A percentile compares a stretch with the other conserved stretches of the same genome.
Evolutionary conservation across 2,888 invertebrate genomes (phyloP).

Genomic region (Coleophora flavipennella): DNA sequence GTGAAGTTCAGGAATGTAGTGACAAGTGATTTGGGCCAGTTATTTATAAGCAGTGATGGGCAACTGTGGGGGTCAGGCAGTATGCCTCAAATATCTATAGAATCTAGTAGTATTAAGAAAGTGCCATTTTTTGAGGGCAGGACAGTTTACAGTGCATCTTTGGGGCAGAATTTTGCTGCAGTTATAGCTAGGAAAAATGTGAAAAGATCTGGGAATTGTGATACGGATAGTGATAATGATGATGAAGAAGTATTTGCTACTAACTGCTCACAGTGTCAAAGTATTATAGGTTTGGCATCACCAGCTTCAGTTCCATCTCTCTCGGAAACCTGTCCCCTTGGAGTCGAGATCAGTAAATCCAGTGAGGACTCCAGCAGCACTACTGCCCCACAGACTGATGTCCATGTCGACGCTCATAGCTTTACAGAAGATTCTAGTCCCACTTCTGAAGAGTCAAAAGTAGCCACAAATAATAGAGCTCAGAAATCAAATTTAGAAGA

Average conservation of each 20-base stretch:
- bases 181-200: conserved; percentile 78
- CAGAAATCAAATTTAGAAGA: conserved; percentile 36
- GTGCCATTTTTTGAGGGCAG: conserved; percentile 79
- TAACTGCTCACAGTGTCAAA: conserved; percentile 77
- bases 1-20: conserved; percentile 76
- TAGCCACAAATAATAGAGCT: conserved; percentile 52
- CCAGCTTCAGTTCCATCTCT: conserved; percentile 74
- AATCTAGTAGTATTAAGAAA: conserved; percentile 72
- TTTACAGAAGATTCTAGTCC: conserved; percentile 72
- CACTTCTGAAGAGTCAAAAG: conserved; percentile 69
- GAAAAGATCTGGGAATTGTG: conserved; percentile 59
- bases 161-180: conserved; percentile 85
- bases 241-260: conserved; percentile 77
- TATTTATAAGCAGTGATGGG: conserved; percentile 77
- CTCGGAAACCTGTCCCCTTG: conserved; percentile 76
- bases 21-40: conserved; percentile 73
- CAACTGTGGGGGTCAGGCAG: conserved; percentile 79
- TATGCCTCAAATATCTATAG: conserved; percentile 78
- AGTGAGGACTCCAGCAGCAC: conserved; percentile 76
- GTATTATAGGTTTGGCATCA: conserved; percentile 69
- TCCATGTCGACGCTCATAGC: conserved; percentile 67
- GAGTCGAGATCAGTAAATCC: conserved; percentile 72
- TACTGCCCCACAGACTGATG: conserved; percentile 70
- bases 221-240: conserved; percentile 74
- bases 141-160: conserved; percentile 78